Base-by-base conservation (phyloP, 2,888 invertebrate species). In the Malthinus flaveolus region DNA sequence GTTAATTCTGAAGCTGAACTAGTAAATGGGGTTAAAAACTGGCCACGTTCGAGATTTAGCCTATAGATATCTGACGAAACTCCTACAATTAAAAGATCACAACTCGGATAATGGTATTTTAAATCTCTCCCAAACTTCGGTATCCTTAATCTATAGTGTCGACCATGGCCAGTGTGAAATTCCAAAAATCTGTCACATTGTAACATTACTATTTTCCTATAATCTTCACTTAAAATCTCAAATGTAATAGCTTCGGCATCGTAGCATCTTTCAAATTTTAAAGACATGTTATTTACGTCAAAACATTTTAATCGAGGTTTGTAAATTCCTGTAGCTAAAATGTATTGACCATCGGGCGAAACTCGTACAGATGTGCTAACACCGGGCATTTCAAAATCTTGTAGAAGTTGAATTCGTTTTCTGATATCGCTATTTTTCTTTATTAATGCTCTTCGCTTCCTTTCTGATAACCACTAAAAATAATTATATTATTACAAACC, bases 311-410 rank as follows among this genome's bases (percentile, higher is more conserved):
- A 83, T 71, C 96, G 83, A 1, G 99, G 99, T 75, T 99, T 99
- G 76, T 99, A 99, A 62, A 90, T 92, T 46, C 98, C 98, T 33
- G 97, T 90, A 1, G 93, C 92, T 74, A 97, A 82, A 61, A 99
- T 88, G 74, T 92, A 97, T 65, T 97, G 91, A 11, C 93, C 92
- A 83, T 99, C 97, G 68, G 85, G 89, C 7, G 97, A 93, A 63
- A 94, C 85, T 71, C 87, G 84, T 15, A 99, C 84, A 49, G 87
- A 87, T 11, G 89, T 90, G 73, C 96, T 95, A 0, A 98, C 85
- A 47, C 89, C 94, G 23, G 99, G 98, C 99, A 99, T 99, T 69
- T 97, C 95, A 83, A 99, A 99, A 75, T 99, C 99, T 80, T 99
- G 99, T 66, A 99, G 93, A 37, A 99, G 86, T 79, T 98, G 95